These are phyloP conservation scores for Sussaba pulchella DNA, from an alignment of 2,888 invertebrate species.

Conservation along the genomic window DNA sequence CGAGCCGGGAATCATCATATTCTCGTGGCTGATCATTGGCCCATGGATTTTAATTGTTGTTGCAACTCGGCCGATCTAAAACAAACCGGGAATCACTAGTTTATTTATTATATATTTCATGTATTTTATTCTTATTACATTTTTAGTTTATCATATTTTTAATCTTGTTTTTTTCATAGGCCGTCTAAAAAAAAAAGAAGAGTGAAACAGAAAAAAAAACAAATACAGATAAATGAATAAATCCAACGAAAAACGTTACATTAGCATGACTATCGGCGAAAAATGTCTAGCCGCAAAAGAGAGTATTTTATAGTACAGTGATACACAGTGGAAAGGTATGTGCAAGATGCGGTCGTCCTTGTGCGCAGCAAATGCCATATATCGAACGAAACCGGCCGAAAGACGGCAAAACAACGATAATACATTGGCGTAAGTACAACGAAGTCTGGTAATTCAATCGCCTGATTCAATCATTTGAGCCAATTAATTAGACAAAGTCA, in stretches of 20 bases:
- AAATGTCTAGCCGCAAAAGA: background rate
- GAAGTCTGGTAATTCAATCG: background rate
- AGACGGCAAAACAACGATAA: slow-evolving; percentile 44
- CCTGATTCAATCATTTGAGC: slow-evolving; percentile 1
- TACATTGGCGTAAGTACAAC: slow-evolving; percentile 39
- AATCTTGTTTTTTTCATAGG: too few relatives aligned
- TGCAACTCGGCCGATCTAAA: background rate
- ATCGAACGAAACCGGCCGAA: slow-evolving; percentile 51
- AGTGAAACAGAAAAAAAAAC: too few relatives aligned
- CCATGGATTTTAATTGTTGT: background rate
- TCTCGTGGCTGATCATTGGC: slow-evolving; percentile 2
- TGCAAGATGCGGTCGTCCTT: slow-evolving; percentile 69
- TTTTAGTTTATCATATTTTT: too few relatives aligned
- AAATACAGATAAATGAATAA: too few relatives aligned
- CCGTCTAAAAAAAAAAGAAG: background rate
- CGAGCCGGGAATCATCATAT: slow-evolving; percentile 10
- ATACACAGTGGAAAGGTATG: slow-evolving; percentile 57
- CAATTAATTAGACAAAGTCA: too few relatives aligned
- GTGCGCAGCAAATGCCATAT: slow-evolving; percentile 40
- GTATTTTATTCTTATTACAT: background rate
- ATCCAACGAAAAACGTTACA: too few relatives aligned
- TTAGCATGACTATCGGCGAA: background rate
- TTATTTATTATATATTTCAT: background rate
- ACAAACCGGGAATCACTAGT: background rate
- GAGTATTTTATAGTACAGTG: background rate